phyloP scores from a whole-genome alignment of 1,140 invertebrate species.

The Drosophila sulfurigaster region DNA sequence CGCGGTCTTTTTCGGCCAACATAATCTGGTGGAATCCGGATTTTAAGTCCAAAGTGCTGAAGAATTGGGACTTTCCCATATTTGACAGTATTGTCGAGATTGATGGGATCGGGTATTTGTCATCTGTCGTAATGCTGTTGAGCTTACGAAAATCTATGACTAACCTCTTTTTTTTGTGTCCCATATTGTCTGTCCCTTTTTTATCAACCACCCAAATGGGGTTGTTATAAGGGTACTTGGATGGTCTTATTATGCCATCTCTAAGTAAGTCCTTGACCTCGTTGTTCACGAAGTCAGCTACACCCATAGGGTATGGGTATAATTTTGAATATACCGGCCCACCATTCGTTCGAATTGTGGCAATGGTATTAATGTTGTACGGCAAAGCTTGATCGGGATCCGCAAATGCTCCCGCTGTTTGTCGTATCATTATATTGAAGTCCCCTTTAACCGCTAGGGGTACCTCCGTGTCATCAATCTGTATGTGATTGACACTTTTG shows the following conservation, averaged over 20 bases:
- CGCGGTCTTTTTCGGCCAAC: background rate
- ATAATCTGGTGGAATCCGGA: conserved; percentile 5
- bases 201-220: no score
- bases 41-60: background rate
- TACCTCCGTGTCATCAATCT: no score
- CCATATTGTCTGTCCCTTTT: no score
- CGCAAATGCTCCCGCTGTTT: background rate
- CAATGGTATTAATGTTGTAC: background rate
- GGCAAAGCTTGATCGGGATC: background rate
- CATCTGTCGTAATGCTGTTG: no score
- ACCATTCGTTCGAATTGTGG: background rate
- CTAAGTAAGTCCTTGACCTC: background rate
- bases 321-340: background rate
- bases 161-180: no score
- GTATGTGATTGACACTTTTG: no score
- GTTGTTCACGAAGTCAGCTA: background rate
- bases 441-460: background rate
- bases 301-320: background rate
- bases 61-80: no score
- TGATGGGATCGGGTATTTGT: no score
- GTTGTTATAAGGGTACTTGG: background rate
- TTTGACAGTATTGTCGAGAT: no score
- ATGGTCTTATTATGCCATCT: background rate
- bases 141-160: no score
- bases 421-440: background rate